These are phyloP conservation scores for Odontocerum albicorne DNA, from an alignment of 2,888 invertebrate genomes.

Conservation along the genomic window DNA sequence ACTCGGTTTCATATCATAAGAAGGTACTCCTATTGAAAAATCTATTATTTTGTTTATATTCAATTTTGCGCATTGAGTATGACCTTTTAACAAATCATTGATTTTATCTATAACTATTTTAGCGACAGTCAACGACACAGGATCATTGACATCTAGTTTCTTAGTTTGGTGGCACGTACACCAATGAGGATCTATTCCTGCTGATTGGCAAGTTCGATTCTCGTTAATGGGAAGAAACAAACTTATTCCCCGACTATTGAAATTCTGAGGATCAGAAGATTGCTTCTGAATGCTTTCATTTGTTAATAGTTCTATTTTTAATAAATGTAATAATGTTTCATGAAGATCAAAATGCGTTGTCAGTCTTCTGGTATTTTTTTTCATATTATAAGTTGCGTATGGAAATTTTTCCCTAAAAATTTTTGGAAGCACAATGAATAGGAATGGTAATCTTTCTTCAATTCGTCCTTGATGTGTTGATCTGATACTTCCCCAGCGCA, in stretches of 20 bases:
- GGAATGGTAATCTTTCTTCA: conserved; percentile 85
- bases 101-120: conserved; percentile 64
- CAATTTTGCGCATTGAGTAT: conserved; percentile 68
- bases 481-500: conserved; percentile 83
- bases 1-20: conserved; percentile 44
- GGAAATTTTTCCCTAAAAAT: conserved; percentile 68
- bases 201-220: conserved; percentile 73
- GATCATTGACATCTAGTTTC: conserved; percentile 57
- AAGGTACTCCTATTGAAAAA: conserved; percentile 63
- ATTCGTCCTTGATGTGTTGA: conserved; percentile 82
- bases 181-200: conserved; percentile 82
- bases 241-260: conserved; percentile 67
- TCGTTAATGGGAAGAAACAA: conserved; percentile 73
- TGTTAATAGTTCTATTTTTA: conserved; percentile 54
- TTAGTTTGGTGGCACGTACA: conserved; percentile 80
- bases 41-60: conserved; percentile 63
- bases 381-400: conserved; percentile 64
- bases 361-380: conserved; percentile 67
- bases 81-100: conserved; percentile 62
- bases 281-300: conserved; percentile 46
- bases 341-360: conserved; percentile 85
- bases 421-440: conserved; percentile 71
- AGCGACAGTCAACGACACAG: conserved; percentile 60
- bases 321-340: conserved; percentile 73
- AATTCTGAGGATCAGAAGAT: conserved; percentile 45